Base-by-base conservation (phyloP, 2,797 vertebrate genomes). In the Anguilla megastoma region DNA sequence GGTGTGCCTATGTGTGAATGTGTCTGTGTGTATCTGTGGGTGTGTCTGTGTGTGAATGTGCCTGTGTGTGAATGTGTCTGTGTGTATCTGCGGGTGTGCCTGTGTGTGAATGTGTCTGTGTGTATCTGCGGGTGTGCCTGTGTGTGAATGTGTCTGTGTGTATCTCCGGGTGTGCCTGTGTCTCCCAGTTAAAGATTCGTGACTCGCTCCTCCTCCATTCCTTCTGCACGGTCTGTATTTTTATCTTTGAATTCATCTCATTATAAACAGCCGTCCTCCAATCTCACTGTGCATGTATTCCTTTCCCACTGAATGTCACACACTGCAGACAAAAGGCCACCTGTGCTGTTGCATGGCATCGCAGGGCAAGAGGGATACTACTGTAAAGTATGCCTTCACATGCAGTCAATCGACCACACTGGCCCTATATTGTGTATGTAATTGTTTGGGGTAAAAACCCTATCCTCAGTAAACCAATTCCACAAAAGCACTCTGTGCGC, bases 191-290 rank as follows among this genome's bases (percentile, higher is more conserved):
- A 85, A 90, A 92, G 91, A 92, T 92, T 86, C 83, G 86, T 89
- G 88, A 85, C 89, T 87, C 91, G 89, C 93, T 92, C 91, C 92
- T 92, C 93, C 94, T 92, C 92, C 88, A 91, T 94, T 94, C 92
- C 91, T 91, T 94, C 94, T 90, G 87, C 66, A 89, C 71, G 27
- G 48, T 87, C 66, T 79, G 52, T 89, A 87, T 89, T 84, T 86
- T 89, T 87, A 84, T 86, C 88, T 50, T 48, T 93, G 90, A 84
- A 90, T 90, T 76, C 91, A 89, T 91, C 90, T 91, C 91, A 91
- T 89, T 87, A 92, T 92, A 91, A 90, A 80, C 69, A 91, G 91
- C 86, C 80, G 84, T 91, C 88, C 89, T 84, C 30, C 48, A n/a
- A 45, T 86, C 84, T 52, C 87, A 85, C 87, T 88, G 36, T 30